A percentile compares a stretch with the other conserved stretches of the same genome.
Evolutionary conservation across 2,797 vertebrate genomes (phyloP).

Genomic region (Phaenicophaeus curvirostris): DNA sequence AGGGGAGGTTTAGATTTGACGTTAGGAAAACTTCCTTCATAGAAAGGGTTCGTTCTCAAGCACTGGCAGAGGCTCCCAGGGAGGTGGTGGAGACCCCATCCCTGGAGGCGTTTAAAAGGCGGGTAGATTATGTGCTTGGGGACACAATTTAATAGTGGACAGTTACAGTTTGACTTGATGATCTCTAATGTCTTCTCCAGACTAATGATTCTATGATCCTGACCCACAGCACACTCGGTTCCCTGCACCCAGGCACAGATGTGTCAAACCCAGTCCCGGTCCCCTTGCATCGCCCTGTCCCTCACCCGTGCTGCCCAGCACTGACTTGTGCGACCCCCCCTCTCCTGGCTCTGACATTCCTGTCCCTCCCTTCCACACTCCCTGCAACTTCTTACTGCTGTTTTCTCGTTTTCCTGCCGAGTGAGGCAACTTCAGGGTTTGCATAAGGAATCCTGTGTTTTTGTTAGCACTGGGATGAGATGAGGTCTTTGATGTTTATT

Average conservation of each 20-base stretch:
- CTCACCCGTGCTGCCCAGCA: neutral
- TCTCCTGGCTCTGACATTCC: neutral
- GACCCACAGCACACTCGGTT: too few species aligned
- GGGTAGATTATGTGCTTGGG: too few species aligned
- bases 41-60: too few species aligned
- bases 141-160: too few species aligned
- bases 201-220: too few species aligned
- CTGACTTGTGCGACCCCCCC: accelerated
- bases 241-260: accelerated
- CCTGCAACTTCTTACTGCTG: neutral
- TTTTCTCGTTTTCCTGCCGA: neutral
- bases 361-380: neutral
- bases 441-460: neutral
- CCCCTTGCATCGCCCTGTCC: neutral
- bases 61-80: too few species aligned
- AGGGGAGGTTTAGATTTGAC: too few species aligned
- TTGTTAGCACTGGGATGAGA: neutral
- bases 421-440: neutral
- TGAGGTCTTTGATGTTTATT: neutral
- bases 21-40: too few species aligned
- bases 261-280: accelerated
- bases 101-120: too few species aligned
- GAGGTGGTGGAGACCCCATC: too few species aligned
- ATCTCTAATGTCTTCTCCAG: too few species aligned
- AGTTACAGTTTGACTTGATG: too few species aligned